Conservation (phyloP, 2,113 vertebrate genomes). For the Sapayoa aenigma region DNA sequence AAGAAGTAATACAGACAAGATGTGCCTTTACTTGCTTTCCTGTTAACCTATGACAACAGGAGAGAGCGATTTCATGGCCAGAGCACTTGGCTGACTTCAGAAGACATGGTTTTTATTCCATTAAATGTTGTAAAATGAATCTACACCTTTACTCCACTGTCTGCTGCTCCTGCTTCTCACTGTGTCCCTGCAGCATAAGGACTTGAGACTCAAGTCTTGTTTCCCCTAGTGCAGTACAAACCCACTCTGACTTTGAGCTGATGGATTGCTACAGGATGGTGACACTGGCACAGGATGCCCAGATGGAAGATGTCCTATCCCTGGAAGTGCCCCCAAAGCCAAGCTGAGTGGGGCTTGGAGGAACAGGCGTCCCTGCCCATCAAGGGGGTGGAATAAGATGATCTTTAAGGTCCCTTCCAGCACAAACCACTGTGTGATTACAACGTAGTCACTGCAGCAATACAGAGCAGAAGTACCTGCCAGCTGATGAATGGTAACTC, state of each 20-base stretch:
- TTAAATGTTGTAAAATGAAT: neutral
- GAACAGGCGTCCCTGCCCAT: neutral
- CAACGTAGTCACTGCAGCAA: neutral
- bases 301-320: neutral
- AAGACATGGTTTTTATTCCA: neutral
- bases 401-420: neutral
- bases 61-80: neutral
- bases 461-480: neutral
- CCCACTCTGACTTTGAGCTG: neutral
- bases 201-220: neutral
- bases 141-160: neutral
- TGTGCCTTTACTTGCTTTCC: conserved; percentile 30
- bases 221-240: neutral
- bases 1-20: conserved; percentile 53
- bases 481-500: neutral
- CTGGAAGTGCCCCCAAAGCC: neutral
- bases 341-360: neutral
- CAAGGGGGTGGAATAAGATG: neutral
- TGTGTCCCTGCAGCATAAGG: neutral
- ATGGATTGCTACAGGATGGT: neutral
- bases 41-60: neutral
- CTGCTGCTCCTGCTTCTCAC: neutral
- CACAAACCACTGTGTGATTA: neutral
- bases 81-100: neutral
- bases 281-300: neutral